Evolutionary conservation across 1,140 invertebrate species (phyloP).

Genomic region (Palaemon carinicauda): DNA sequence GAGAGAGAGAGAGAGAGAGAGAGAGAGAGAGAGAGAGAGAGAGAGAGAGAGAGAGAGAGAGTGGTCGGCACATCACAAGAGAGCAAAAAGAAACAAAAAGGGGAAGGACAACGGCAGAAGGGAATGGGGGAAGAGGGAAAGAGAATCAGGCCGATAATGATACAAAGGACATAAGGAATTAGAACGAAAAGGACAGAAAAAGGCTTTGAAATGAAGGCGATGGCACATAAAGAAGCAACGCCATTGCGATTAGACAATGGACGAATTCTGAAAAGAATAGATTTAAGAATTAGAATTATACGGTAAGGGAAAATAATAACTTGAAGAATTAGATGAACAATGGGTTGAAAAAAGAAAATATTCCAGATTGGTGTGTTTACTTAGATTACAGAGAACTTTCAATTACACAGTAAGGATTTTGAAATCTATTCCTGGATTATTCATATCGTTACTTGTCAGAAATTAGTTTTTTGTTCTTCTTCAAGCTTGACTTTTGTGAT

Average conservation of each 20-base stretch:
- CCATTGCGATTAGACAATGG: neutral
- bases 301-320: neutral
- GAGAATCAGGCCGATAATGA: neutral
- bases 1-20: neutral
- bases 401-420: too few relatives aligned
- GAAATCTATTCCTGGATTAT: too few relatives aligned
- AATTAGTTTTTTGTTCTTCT: too few relatives aligned
- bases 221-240: neutral
- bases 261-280: neutral
- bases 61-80: neutral
- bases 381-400: neutral
- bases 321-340: neutral
- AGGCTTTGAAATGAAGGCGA: neutral
- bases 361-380: neutral
- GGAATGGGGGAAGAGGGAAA: neutral
- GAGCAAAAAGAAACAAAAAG: neutral
- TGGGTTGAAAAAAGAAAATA: neutral
- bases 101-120: neutral
- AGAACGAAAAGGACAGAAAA: too few relatives aligned
- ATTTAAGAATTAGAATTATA: neutral
- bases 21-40: neutral
- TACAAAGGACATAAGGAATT: neutral
- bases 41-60: neutral
- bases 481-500: too few relatives aligned
- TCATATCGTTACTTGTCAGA: too few relatives aligned